Percentiles rank a stretch among this genome's conserved stretches.
Conservation (phyloP, 2,797 vertebrate species). For the Micropoecilia bifurca region DNA sequence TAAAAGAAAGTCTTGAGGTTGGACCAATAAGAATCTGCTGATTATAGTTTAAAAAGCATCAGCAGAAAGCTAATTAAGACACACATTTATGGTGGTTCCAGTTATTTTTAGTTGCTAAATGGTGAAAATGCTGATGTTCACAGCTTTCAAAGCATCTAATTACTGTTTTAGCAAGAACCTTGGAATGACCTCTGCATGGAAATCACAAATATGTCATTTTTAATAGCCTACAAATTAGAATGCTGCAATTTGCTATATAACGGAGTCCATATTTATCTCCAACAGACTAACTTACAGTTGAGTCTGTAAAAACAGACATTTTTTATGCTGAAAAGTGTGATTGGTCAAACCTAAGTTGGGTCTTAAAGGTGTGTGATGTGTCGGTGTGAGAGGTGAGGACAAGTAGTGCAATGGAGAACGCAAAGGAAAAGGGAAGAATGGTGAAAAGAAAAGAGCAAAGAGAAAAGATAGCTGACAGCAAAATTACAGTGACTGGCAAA, state of each 20-base stretch:
- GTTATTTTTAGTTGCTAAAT: not conserved
- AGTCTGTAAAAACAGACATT: not conserved
- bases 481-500: not conserved
- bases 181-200: not conserved
- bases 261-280: not conserved
- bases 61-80: not conserved
- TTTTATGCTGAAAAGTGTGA: not conserved
- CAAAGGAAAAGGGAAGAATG: conserved; percentile 2
- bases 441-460: not conserved
- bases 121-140: not conserved
- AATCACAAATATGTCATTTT: not conserved
- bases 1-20: conserved; percentile 5
- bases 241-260: not conserved
- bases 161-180: not conserved
- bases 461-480: not conserved
- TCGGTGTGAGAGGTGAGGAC: not conserved
- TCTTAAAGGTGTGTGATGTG: not conserved
- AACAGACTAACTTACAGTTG: not conserved
- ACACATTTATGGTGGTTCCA: not conserved
- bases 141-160: not conserved
- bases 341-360: conserved; percentile 11
- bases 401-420: conserved; percentile 3
- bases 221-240: conserved; percentile 7
- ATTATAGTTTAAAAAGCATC: not conserved
- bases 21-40: conserved; percentile 18